Evolutionary conservation across 2,888 invertebrate species (phyloP).

Genomic region (Elmis aenea): DNA sequence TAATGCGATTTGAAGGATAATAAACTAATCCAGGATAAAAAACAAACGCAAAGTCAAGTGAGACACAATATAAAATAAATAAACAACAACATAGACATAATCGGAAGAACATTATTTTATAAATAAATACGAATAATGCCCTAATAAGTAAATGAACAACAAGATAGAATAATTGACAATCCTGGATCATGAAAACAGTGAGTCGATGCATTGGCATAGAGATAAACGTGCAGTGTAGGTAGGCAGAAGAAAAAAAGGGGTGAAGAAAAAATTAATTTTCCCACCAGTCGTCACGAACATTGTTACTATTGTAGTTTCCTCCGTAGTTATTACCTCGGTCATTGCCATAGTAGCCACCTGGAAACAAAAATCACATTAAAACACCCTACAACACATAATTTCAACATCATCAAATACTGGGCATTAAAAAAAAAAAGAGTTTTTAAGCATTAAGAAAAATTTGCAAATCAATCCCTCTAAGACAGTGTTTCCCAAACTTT

Average conservation of each 20-base stretch:
- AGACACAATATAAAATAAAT: slow-evolving; percentile 5
- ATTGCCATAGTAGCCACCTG: slow-evolving; percentile 37
- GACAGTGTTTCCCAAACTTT: too few relatives aligned
- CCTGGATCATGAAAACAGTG: slow-evolving; percentile 13
- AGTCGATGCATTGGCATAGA: slow-evolving; percentile 11
- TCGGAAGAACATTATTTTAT: slow-evolving; percentile 13
- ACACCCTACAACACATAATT: too few relatives aligned
- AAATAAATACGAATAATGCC: slow-evolving; percentile 19
- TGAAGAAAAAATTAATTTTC: slow-evolving; percentile 30
- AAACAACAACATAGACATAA: slow-evolving; percentile 11
- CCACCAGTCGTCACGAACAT: slow-evolving; percentile 42
- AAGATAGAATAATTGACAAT: slow-evolving; percentile 14
- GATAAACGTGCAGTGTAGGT: slow-evolving; percentile 16
- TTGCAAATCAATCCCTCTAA: too few relatives aligned
- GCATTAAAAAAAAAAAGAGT: not conserved
- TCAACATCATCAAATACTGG: too few relatives aligned
- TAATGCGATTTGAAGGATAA: slow-evolving; percentile 7
- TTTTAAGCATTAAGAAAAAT: not conserved
- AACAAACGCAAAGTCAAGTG: slow-evolving; percentile 16
- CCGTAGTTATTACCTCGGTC: slow-evolving; percentile 44
- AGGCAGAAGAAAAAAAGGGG: slow-evolving; percentile 14
- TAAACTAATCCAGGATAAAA: slow-evolving; percentile 18
- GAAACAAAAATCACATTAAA: slow-evolving; percentile 16
- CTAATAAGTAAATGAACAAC: slow-evolving; percentile 17
- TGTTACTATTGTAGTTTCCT: slow-evolving; percentile 39